A percentile compares a stretch with the other conserved stretches of the same genome.
Evolutionary conservation across 2,113 vertebrate genomes (phyloP).

Genomic region (Sturnus vulgaris): DNA sequence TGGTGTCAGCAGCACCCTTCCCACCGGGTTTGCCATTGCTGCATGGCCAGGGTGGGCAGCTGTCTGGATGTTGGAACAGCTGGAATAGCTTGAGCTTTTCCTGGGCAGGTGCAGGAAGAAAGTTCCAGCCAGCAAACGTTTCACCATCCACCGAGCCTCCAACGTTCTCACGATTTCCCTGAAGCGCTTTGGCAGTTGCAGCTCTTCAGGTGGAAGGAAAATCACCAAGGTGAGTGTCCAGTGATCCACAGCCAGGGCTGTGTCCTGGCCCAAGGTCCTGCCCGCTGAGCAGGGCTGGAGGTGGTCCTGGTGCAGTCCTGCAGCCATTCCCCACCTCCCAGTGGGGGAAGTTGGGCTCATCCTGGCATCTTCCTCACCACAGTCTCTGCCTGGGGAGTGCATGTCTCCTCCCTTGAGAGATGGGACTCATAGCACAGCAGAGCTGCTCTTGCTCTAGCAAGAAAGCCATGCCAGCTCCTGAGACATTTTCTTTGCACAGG

Average conservation of each 20-base stretch:
- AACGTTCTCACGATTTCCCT: slow-evolving; percentile 89
- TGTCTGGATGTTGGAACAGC: neutral
- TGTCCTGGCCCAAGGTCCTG: neutral
- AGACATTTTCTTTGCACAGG: slow-evolving; percentile 66
- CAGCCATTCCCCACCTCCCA: neutral
- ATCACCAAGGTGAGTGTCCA: slow-evolving; percentile 85
- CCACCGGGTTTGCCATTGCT: neutral
- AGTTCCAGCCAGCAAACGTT: slow-evolving; percentile 89
- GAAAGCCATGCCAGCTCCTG: neutral
- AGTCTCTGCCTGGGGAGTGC: neutral
- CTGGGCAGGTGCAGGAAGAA: slow-evolving; percentile 89
- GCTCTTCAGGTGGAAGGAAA: slow-evolving; percentile 80
- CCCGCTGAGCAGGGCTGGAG: neutral
- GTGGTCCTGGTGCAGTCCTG: neutral
- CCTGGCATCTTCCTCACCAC: fast-evolving
- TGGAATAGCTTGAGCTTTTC: neutral
- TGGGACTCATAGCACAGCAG: fast-evolving
- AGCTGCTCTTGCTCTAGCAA: neutral
- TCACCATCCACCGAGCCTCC: slow-evolving; percentile 88
- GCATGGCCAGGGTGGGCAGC: neutral
- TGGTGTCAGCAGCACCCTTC: neutral
- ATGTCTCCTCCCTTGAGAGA: fast-evolving
- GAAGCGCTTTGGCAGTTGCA: slow-evolving; percentile 81
- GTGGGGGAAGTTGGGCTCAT: neutral
- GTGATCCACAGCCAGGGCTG: neutral